Conservation (phyloP, 2,113 vertebrate species). For the Corythaixoides concolor region DNA sequence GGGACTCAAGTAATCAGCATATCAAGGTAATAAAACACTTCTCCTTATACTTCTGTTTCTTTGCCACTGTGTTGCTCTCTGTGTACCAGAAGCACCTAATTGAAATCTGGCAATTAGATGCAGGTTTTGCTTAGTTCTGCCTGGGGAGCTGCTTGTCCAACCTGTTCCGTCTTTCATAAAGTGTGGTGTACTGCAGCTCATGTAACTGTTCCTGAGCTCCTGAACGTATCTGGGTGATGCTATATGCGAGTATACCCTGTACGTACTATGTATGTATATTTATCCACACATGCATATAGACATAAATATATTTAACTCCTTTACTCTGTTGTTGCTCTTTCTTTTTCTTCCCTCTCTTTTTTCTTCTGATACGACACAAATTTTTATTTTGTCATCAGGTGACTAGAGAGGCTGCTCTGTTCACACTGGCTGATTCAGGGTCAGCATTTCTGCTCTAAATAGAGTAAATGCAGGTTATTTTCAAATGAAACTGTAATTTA, state of each 20-base stretch:
- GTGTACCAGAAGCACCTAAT: neutral
- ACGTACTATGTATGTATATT: fast-evolving
- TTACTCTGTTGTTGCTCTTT: neutral
- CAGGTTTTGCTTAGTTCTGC: neutral
- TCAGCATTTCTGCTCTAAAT: neutral
- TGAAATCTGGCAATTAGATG: neutral
- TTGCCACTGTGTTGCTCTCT: neutral
- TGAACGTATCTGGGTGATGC: neutral
- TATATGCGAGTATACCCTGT: fast-evolving
- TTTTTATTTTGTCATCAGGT: neutral
- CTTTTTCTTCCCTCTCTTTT: neutral
- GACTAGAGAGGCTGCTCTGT: neutral
- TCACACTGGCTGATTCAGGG: neutral
- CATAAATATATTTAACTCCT: neutral
- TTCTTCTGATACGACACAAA: neutral
- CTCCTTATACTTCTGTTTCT: fast-evolving
- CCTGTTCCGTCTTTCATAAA: neutral
- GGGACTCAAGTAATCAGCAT: constrained; percentile 89
- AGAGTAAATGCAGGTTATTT: neutral
- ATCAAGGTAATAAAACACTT: constrained; percentile 78
- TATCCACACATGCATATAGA: neutral
- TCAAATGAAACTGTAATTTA: neutral
- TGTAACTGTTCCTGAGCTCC: neutral
- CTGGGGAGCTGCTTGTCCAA: neutral
- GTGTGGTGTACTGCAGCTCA: neutral